Evolutionary conservation across 2,888 invertebrate genomes (phyloP), one percentile per base, ranked within the genome.

Genomic region (Julus scandinavius): DNA sequence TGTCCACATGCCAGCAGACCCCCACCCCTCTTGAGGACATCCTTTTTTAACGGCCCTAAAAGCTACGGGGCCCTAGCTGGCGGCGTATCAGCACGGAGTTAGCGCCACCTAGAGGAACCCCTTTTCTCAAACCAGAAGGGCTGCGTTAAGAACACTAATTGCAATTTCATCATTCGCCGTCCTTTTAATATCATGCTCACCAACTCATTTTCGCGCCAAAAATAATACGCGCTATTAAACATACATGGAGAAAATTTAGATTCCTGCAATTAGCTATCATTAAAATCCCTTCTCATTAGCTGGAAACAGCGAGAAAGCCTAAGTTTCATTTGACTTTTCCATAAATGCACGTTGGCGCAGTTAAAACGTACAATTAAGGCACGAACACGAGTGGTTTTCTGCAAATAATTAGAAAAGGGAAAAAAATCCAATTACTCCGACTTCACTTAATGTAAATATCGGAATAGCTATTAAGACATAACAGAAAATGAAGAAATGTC

Each of bases 381-480:
- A 29, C 11, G 9, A 72, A 63, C 63, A n/a, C 63, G 63, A 63
- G 63, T n/a, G 29, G 29, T 72, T 72, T 72, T 72, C 72, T 29
- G 29, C 72, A 29, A 72, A 72, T 72, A 72, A 72, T 72, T 72
- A 72, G 72, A 72, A 72, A 72, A n/a, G 29, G 72, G 72, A 29
- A 72, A 72, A 72, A 72, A 72, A 72, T 72, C 72, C 72, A 72
- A 72, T 72, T 72, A 72, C 72, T 72, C 72, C 29, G 72, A 72
- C 72, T 72, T 72, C 72, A 72, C 29, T 11, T 72, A 72, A 72
- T 72, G 72, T 72, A 72, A 72, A 72, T 72, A 72, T 72, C 72
- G 11, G 72, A 72, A 72, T 7, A 72, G 29, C 72, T 72, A 72
- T 72, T 72, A 72, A 72, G 72, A 72, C 72, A 72, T 72, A 72